A percentile compares a stretch with the other conserved stretches of the same genome.
phyloP scores from a whole-genome alignment of 2,113 vertebrate species.

The Struthio camelus region DNA sequence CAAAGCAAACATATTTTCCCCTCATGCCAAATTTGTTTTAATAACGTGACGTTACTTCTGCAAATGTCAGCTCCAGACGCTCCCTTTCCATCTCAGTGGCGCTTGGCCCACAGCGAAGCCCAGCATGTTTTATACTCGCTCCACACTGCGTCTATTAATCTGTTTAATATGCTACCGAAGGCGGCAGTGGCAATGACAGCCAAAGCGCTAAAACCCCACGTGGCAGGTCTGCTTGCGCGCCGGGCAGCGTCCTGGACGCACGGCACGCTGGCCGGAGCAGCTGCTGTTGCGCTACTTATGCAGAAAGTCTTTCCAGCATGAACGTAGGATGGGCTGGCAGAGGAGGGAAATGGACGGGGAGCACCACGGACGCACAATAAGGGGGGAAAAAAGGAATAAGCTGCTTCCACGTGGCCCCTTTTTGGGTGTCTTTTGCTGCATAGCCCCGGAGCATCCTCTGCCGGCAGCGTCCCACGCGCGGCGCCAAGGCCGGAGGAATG shows the following conservation, averaged over 20 bases:
- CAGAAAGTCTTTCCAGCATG: accelerated
- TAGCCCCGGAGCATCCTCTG: accelerated
- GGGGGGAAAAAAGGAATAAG: background rate
- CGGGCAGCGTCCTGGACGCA: background rate
- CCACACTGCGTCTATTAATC: conserved; percentile 86
- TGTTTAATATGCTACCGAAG: conserved; percentile 88
- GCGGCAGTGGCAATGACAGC: conserved; percentile 76
- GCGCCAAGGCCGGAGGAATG: background rate
- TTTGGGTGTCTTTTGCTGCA: background rate
- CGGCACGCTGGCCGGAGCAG: background rate
- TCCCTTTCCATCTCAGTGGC: background rate
- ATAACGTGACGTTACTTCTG: background rate
- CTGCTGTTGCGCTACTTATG: background rate
- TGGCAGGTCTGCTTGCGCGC: conserved; percentile 24
- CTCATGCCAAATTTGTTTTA: conserved; percentile 25
- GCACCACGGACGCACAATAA: accelerated
- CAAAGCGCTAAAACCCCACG: conserved; percentile 80
- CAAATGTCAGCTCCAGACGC: conserved; percentile 12
- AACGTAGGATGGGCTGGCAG: accelerated
- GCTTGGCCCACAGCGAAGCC: conserved; percentile 65
- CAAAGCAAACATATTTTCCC: conserved; percentile 18
- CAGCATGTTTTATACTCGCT: conserved; percentile 80
- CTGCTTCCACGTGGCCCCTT: accelerated
- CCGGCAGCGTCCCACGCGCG: background rate
- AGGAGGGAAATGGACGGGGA: background rate